Base-by-base conservation (phyloP, 2,797 vertebrate species). In the Catostomus latipinnis region DNA sequence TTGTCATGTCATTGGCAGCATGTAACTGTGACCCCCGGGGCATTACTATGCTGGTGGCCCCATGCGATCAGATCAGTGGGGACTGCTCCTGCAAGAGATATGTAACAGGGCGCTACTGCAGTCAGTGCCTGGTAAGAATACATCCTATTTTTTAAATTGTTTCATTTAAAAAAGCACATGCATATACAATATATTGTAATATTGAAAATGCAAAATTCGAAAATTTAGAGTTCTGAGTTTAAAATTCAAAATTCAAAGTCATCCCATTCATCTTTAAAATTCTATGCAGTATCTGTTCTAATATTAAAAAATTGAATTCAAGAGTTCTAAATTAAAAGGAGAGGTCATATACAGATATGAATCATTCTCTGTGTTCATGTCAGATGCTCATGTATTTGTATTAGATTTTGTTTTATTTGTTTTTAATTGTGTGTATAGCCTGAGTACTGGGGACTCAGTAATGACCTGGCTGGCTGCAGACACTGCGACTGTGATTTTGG, bases 21-120 rank as follows among this genome's bases (percentile, higher is more conserved):
- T 98, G 95, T 86, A 94, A 94, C 86, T 96, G 95, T 81, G 93
- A 97, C 82, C 93, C 92, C 0, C 92, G 90, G 58, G 95, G 96
- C 22, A 93, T 92, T 0, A 93, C 94, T 22, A 89, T 90, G 22
- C 89, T 92, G 83, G 93, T 86, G 75, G 90, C 90, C 3, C 93
- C 93, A 0, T 97, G 95, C 12, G 96, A 98, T 85, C 93, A 94
- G 83, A 93, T 95, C 89, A 97, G 94, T 0, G 94, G 95, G 0
- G 94, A 95, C 88, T 97, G 96, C 85, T 95, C 93, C 84, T 98
- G 96, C 88, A 98, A 97, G 89, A 88, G 93, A 88, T 95, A 96
- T 0, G 96, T 97, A 74, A 95, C 94, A 0, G 95, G 95, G 6
- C 91, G 92, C 79, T 94, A 94, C 90, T 97, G 95, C 84, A 93